phyloP scores from a whole-genome alignment of 2,113 vertebrate genomes.

The Leuciscus idus region DNA sequence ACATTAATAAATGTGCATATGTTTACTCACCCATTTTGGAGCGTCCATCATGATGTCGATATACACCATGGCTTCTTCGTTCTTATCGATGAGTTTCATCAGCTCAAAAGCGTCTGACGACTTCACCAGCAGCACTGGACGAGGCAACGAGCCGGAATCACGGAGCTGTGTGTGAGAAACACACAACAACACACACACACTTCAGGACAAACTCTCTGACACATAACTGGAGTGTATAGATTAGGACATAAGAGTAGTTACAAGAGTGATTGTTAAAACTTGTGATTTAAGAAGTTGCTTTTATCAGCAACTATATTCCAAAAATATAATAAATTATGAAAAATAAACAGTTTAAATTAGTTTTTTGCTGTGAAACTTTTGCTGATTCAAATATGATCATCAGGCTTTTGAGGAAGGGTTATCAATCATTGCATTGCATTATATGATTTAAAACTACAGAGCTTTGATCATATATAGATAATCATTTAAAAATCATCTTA shows the following conservation, averaged over 20 bases:
- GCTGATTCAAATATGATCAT: neutral
- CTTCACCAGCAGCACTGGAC: slow-evolving; percentile 91
- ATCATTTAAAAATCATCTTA: too few species aligned
- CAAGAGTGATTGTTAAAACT: neutral
- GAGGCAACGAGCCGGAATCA: slow-evolving; percentile 81
- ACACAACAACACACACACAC: neutral
- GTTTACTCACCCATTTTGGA: slow-evolving; percentile 81
- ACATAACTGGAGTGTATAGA: neutral
- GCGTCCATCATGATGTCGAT: slow-evolving; percentile 87
- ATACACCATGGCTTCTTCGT: slow-evolving; percentile 89
- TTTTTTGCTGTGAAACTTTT: neutral
- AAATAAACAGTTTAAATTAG: too few species aligned
- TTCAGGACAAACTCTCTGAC: neutral
- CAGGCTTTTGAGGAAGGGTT: too few species aligned
- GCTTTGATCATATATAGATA: too few species aligned
- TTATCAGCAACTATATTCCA: neutral
- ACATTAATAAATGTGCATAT: neutral
- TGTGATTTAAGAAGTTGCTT: neutral
- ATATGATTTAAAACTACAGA: too few species aligned
- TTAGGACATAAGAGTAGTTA: neutral
- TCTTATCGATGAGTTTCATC: slow-evolving; percentile 96
- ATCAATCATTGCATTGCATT: too few species aligned
- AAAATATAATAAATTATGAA: neutral
- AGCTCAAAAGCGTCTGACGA: slow-evolving; percentile 84
- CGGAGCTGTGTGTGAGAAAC: slow-evolving; percentile 74